A percentile compares a stretch with the other conserved stretches of the same genome.
Evolutionary conservation across 2,113 vertebrate species (phyloP).

Genomic region (Calidris pugnax): DNA sequence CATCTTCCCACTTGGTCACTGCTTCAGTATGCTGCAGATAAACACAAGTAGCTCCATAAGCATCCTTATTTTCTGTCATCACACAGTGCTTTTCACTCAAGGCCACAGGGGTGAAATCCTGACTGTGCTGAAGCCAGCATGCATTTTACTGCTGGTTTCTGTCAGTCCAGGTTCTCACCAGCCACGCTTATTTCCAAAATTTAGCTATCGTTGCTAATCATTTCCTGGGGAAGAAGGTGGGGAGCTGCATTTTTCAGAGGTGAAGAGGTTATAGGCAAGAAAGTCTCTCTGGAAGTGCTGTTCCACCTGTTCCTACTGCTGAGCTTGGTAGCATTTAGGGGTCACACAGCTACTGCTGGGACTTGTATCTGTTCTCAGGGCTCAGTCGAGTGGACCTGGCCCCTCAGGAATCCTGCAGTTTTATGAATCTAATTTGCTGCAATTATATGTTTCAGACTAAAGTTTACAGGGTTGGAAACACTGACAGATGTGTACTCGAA

Average conservation of each 20-base stretch:
- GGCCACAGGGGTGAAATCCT: background rate
- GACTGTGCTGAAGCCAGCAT: background rate
- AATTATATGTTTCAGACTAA: background rate
- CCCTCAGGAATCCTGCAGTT: background rate
- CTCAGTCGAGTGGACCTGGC: fast-evolving
- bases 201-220: fast-evolving
- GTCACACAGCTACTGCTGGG: background rate
- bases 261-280: background rate
- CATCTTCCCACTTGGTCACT: background rate
- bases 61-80: background rate
- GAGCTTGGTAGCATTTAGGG: background rate
- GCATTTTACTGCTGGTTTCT: background rate
- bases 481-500: background rate
- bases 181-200: background rate
- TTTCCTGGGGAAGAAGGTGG: background rate
- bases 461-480: background rate
- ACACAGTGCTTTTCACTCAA: background rate
- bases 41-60: background rate
- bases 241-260: background rate
- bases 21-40: background rate
- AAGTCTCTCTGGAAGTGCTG: background rate
- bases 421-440: background rate
- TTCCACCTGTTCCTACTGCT: background rate
- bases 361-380: background rate
- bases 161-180: background rate